Evolutionary conservation across 2,113 vertebrate species (phyloP).

Genomic region (Nymphicus hollandicus): DNA sequence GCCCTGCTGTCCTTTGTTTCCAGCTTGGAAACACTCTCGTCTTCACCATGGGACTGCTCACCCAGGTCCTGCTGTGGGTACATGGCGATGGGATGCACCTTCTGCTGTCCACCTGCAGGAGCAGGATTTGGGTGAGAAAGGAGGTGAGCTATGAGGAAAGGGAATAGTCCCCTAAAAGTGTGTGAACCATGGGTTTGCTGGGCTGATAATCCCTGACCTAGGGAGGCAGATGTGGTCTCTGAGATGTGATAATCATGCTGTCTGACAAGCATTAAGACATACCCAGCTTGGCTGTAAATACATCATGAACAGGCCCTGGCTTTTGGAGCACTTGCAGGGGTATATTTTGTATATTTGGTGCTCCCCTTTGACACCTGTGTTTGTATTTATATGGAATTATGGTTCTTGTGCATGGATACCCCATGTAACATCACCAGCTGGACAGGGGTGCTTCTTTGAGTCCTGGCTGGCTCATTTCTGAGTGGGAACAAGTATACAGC

Average conservation of each 20-base stretch:
- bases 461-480: background rate
- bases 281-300: background rate
- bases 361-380: background rate
- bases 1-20: background rate
- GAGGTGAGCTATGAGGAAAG: background rate
- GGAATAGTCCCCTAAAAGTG: background rate
- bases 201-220: background rate
- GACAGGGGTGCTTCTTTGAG: background rate
- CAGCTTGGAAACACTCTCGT: background rate
- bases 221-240: background rate
- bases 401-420: rapidly evolving
- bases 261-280: background rate
- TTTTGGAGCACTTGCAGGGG: background rate
- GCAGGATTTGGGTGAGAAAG: background rate
- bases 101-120: background rate
- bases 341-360: background rate
- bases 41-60: background rate
- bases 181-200: background rate
- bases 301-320: background rate
- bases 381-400: background rate
- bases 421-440: background rate
- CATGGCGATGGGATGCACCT: background rate
- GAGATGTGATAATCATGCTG: background rate
- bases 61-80: background rate
- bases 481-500: background rate